Percentiles rank a stretch among this genome's conserved stretches.
Conservation (phyloP, 1,140 invertebrate species). For the Apis laboriosa region DNA sequence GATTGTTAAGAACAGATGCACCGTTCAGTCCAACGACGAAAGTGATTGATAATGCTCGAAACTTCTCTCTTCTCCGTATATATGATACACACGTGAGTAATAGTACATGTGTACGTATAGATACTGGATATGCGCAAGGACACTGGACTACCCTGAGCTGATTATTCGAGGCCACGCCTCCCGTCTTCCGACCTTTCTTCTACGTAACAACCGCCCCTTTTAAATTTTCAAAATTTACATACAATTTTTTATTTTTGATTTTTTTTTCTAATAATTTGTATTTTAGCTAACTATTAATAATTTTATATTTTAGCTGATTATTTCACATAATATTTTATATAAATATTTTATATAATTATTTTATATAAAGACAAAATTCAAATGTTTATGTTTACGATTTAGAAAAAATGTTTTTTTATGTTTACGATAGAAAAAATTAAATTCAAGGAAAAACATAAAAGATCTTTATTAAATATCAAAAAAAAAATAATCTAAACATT, state of each 20-base stretch:
- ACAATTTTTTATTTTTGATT: background rate
- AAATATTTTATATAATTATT: background rate
- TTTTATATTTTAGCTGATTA: background rate
- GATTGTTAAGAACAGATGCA: conserved; percentile 11
- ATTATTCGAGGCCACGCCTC: conserved; percentile 50
- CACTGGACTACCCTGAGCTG: conserved; percentile 49
- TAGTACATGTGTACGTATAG: conserved; percentile 46
- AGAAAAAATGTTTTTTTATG: background rate
- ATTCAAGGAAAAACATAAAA: background rate
- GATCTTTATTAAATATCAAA: conserved; percentile 15
- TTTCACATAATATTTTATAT: no score
- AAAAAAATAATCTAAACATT: conserved; percentile 2
- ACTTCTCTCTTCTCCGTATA: conserved; percentile 45
- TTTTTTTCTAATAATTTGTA: no score
- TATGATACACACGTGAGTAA: conserved; percentile 45
- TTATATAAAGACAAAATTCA: fast-evolving
- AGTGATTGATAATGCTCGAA: conserved; percentile 55
- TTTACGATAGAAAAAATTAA: background rate
- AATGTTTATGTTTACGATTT: background rate
- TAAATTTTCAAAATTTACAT: conserved; percentile 5
- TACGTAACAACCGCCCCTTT: conserved; percentile 24
- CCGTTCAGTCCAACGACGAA: conserved; percentile 46
- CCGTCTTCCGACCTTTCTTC: conserved; percentile 24
- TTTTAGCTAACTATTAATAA: no score
- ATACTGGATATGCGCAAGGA: conserved; percentile 51